Percentiles rank a stretch among this genome's conserved stretches.
Evolutionary conservation across 2,113 vertebrate genomes (phyloP).

Genomic region (Dicaeum eximium): DNA sequence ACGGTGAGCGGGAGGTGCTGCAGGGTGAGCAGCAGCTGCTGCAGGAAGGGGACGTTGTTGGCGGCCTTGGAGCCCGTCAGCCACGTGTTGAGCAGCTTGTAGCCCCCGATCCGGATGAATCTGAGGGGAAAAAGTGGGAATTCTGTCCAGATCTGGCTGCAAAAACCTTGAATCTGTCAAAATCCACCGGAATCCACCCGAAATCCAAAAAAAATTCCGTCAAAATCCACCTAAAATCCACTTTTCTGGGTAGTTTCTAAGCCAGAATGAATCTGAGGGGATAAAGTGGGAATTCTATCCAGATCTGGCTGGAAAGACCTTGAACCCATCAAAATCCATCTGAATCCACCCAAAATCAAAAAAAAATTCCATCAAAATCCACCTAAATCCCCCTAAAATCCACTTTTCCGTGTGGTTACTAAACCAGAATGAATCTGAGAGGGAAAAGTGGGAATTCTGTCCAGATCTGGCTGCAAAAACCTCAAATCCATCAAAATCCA

Average conservation of each 20-base stretch:
- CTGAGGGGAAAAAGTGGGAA: constrained; percentile 29
- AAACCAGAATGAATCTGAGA: not conserved
- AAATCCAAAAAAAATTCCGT: not conserved
- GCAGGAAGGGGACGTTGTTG: constrained; percentile 87
- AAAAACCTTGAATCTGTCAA: fast-evolving
- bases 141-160: fast-evolving
- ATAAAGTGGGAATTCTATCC: not conserved
- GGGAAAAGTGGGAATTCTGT: not conserved
- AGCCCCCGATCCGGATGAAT: constrained; percentile 90
- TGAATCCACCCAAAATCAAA: not conserved
- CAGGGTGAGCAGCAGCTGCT: constrained; percentile 89
- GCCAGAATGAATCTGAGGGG: constrained; percentile 78
- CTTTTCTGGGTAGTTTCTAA: too few relatives aligned
- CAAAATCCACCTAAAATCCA: not conserved
- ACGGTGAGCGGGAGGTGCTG: constrained; percentile 94
- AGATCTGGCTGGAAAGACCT: fast-evolving
- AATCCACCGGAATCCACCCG: fast-evolving
- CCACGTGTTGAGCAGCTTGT: constrained; percentile 91
- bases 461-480: too few relatives aligned
- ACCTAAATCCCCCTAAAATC: not conserved
- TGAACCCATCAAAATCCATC: not conserved
- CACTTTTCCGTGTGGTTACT: not conserved
- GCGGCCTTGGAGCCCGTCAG: constrained; percentile 87
- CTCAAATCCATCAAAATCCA: too few relatives aligned
- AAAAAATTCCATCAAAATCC: not conserved